Evolutionary conservation across 2,113 vertebrate genomes (phyloP).

Genomic region (Nicator chloris): DNA sequence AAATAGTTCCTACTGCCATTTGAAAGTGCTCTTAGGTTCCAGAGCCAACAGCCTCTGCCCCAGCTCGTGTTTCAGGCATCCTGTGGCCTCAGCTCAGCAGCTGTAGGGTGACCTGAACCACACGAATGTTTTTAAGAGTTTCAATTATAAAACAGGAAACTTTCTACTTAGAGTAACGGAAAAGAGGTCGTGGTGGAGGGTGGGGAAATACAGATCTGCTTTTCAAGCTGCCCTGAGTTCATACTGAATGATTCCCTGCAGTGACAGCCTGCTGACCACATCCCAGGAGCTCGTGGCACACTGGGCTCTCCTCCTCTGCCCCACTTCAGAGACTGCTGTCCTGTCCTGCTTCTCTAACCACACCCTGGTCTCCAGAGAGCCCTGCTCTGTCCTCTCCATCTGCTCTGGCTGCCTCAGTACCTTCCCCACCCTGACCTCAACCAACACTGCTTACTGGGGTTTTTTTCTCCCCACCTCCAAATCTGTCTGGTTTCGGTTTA

Average conservation of each 20-base stretch:
- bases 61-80: not conserved
- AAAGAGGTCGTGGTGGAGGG: not conserved
- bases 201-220: not conserved
- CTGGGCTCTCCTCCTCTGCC: not conserved
- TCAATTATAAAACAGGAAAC: slow-evolving; percentile 33
- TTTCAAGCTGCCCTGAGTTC: not conserved
- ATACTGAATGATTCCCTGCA: fast-evolving
- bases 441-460: fast-evolving
- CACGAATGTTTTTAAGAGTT: not conserved
- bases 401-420: not conserved
- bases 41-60: slow-evolving; percentile 21
- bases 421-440: not conserved
- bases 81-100: not conserved
- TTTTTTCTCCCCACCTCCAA: fast-evolving
- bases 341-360: not conserved
- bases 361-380: not conserved
- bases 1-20: not conserved
- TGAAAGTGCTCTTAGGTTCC: slow-evolving; percentile 20
- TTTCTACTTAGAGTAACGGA: slow-evolving; percentile 9
- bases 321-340: not conserved
- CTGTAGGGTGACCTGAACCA: not conserved
- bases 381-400: not conserved
- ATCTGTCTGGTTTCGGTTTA: not conserved
- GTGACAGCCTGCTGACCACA: not conserved
- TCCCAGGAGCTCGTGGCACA: not conserved